A percentile compares a stretch with the other conserved stretches of the same genome.
Conservation (phyloP, 2,888 invertebrate genomes). For the Dione vanillae region DNA sequence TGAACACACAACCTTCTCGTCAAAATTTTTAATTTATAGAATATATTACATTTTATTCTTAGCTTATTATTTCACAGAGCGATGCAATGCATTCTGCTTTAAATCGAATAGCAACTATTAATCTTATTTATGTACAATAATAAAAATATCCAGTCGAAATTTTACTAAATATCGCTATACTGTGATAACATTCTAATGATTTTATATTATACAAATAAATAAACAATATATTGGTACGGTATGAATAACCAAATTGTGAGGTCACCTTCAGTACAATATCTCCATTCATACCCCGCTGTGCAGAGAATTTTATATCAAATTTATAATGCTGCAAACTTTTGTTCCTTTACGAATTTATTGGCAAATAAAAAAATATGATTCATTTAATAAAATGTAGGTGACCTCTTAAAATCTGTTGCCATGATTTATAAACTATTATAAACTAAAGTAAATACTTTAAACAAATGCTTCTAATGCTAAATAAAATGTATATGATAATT, state of each 20-base stretch:
- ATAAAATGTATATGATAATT: too few species aligned
- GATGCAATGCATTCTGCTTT: too few species aligned
- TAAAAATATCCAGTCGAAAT: too few species aligned
- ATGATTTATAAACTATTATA: neutral
- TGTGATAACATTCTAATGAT: neutral
- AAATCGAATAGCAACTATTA: too few species aligned
- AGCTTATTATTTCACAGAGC: too few species aligned
- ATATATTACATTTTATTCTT: too few species aligned
- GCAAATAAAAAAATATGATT: slow-evolving; percentile 10
- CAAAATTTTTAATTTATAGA: too few species aligned
- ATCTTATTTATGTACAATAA: too few species aligned
- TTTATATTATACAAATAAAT: neutral
- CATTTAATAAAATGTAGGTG: neutral
- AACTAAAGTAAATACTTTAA: neutral
- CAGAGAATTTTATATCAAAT: slow-evolving; percentile 20
- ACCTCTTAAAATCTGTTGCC: neutral
- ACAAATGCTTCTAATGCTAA: too few species aligned
- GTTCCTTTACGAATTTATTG: slow-evolving; percentile 22
- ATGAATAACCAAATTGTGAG: slow-evolving; percentile 23
- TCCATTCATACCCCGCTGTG: slow-evolving; percentile 23
- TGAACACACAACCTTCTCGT: neutral
- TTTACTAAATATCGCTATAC: neutral
- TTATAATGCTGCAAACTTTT: slow-evolving; percentile 22
- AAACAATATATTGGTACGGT: neutral
- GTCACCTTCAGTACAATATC: slow-evolving; percentile 20